phyloP scores from a whole-genome alignment of 2,888 invertebrate genomes.

The Ichneumon xanthorius region DNA sequence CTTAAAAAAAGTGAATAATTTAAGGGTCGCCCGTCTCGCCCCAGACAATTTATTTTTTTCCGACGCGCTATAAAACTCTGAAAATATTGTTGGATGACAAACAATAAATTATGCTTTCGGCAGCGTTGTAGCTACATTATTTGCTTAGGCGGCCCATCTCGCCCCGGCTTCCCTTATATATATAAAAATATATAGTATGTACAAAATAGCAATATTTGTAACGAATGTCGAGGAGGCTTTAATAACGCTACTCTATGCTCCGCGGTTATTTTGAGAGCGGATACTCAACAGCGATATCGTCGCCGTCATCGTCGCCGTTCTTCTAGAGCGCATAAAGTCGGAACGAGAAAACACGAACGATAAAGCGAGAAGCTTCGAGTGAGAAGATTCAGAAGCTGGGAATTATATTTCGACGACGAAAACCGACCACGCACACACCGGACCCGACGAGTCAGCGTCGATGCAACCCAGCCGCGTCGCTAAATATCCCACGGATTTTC shows the following conservation, averaged over 20 bases:
- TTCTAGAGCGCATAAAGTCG: slow-evolving; percentile 9
- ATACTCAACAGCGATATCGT: slow-evolving; percentile 35
- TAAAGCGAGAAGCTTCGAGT: slow-evolving; percentile 24
- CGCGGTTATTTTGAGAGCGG: slow-evolving; percentile 43
- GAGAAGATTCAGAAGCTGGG: slow-evolving; percentile 23
- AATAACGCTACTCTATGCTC: background rate
- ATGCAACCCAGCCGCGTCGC: slow-evolving; percentile 45
- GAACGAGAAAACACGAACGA: slow-evolving; percentile 30
- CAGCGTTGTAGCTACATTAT: no score
- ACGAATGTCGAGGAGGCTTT: slow-evolving; percentile 3
- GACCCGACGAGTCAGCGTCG: background rate
- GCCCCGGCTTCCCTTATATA: background rate
- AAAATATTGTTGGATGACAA: no score
- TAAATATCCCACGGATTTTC: slow-evolving; percentile 32
- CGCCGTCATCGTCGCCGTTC: slow-evolving; percentile 4
- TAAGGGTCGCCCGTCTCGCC: no score
- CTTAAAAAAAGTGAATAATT: no score
- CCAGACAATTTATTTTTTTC: no score
- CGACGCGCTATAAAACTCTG: no score
- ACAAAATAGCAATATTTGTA: slow-evolving; percentile 1
- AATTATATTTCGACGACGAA: slow-evolving; percentile 35
- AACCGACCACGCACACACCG: slow-evolving; percentile 33
- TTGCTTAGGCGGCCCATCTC: no score
- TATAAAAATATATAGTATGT: background rate
- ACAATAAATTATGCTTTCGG: no score